Percentiles rank a stretch among this genome's conserved stretches.
Evolutionary conservation across 2,888 invertebrate genomes (phyloP).

Genomic region (Papilio demoleus): DNA sequence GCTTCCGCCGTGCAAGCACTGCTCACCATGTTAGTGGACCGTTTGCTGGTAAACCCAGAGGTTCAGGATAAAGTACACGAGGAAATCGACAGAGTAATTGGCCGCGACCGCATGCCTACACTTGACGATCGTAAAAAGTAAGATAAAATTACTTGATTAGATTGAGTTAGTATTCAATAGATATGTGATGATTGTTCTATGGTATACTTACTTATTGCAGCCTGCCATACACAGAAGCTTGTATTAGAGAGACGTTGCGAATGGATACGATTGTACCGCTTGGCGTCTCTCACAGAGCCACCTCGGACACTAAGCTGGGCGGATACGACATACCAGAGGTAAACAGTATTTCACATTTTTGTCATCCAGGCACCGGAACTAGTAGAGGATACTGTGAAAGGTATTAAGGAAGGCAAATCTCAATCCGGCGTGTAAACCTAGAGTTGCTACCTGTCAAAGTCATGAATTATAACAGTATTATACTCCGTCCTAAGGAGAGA

Average conservation of each 20-base stretch:
- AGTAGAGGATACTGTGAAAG: too few species aligned
- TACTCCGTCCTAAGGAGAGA: too few species aligned
- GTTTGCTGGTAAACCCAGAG: slow-evolving; percentile 81
- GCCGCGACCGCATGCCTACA: slow-evolving; percentile 82
- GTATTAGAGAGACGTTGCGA: slow-evolving; percentile 84
- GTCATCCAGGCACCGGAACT: too few species aligned
- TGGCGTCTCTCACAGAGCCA: slow-evolving; percentile 81
- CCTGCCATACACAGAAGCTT: slow-evolving; percentile 85
- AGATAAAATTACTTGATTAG: slow-evolving; percentile 40
- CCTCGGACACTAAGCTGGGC: slow-evolving; percentile 74
- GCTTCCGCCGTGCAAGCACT: slow-evolving; percentile 78
- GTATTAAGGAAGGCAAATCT: too few species aligned
- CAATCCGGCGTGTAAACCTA: too few species aligned
- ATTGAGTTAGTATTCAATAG: too few species aligned
- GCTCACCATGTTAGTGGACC: slow-evolving; percentile 80
- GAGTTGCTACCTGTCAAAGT: too few species aligned
- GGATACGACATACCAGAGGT: slow-evolving; percentile 85
- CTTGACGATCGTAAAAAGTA: slow-evolving; percentile 84
- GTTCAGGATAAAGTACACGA: slow-evolving; percentile 83
- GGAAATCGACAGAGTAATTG: slow-evolving; percentile 86
- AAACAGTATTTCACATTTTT: slow-evolving; percentile 24
- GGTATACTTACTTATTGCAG: slow-evolving; percentile 53
- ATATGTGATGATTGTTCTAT: too few species aligned
- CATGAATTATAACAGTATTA: too few species aligned
- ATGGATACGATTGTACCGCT: slow-evolving; percentile 85